These are phyloP conservation scores for Oithona nana DNA, from an alignment of 2,888 invertebrate genomes.

Conservation along the genomic window DNA sequence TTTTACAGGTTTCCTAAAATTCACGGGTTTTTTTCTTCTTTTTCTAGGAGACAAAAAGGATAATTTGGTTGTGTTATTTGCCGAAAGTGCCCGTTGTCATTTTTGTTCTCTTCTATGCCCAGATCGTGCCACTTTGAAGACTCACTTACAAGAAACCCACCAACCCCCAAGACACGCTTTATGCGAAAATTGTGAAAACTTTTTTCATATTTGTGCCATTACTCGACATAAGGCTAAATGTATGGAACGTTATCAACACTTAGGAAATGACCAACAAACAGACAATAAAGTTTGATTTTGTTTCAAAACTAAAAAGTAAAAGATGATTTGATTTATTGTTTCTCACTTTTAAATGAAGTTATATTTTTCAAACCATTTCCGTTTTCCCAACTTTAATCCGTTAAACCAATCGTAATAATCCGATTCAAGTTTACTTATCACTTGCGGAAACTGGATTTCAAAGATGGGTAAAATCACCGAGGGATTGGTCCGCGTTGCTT, in stretches of 20 bases:
- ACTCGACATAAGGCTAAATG: background rate
- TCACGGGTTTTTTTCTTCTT: too few species aligned
- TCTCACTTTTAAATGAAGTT: too few species aligned
- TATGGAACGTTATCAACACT: background rate
- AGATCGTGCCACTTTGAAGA: background rate
- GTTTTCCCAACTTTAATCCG: too few species aligned
- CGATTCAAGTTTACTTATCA: background rate
- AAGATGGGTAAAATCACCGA: background rate
- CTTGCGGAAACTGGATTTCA: background rate
- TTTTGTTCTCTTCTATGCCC: background rate
- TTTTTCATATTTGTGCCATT: constrained; percentile 10
- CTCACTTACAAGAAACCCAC: background rate
- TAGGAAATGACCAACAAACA: too few species aligned
- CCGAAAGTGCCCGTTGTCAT: background rate
- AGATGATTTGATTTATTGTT: too few species aligned
- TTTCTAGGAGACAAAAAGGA: background rate
- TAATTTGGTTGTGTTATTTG: background rate
- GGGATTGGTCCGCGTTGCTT: background rate
- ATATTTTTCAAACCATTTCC: too few species aligned
- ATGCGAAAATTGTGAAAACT: constrained; percentile 11
- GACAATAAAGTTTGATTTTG: too few species aligned
- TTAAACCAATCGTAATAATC: background rate
- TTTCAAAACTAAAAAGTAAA: too few species aligned
- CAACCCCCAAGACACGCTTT: background rate
- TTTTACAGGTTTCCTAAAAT: too few species aligned